Evolutionary conservation across 2,888 invertebrate genomes (phyloP).

Genomic region (Melinaea marsaeus): DNA sequence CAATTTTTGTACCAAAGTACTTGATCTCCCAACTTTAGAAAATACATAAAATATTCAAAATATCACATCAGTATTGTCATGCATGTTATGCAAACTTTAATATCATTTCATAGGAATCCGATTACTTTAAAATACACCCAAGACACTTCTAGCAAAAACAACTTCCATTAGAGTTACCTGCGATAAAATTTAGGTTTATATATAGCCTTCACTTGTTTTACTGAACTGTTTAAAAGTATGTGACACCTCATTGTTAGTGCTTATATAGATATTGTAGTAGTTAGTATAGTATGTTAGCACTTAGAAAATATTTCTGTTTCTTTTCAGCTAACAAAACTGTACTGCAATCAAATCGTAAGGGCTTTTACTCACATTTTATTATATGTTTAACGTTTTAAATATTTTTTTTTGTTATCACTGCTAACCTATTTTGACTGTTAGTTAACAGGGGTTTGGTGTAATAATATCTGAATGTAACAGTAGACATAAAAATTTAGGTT

Average conservation of each 20-base stretch:
- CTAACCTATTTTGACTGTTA: constrained; percentile 24
- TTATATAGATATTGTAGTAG: constrained; percentile 1
- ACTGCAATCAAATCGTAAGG: constrained; percentile 74
- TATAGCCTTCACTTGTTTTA: too few relatives aligned
- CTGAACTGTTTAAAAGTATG: not conserved
- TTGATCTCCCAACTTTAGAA: not conserved
- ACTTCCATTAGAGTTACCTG: too few relatives aligned
- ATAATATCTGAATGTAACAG: too few relatives aligned
- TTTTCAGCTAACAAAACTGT: constrained; percentile 75
- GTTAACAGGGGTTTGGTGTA: not conserved
- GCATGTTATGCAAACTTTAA: not conserved
- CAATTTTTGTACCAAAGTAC: not conserved
- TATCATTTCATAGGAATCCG: too few relatives aligned
- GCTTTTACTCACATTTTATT: constrained; percentile 34
- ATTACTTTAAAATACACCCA: too few relatives aligned
- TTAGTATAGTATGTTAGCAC: constrained; percentile 23
- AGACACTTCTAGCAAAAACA: too few relatives aligned
- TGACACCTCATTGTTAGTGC: constrained; percentile 5
- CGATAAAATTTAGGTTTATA: too few relatives aligned
- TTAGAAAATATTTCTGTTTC: constrained; percentile 47
- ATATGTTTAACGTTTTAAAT: constrained; percentile 29
- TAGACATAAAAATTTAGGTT: too few relatives aligned
- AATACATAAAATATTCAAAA: not conserved
- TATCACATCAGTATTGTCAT: not conserved
- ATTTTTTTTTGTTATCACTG: constrained; percentile 29